Base-by-base conservation (phyloP, 2,888 invertebrate species). In the Parnassius mnemosyne region DNA sequence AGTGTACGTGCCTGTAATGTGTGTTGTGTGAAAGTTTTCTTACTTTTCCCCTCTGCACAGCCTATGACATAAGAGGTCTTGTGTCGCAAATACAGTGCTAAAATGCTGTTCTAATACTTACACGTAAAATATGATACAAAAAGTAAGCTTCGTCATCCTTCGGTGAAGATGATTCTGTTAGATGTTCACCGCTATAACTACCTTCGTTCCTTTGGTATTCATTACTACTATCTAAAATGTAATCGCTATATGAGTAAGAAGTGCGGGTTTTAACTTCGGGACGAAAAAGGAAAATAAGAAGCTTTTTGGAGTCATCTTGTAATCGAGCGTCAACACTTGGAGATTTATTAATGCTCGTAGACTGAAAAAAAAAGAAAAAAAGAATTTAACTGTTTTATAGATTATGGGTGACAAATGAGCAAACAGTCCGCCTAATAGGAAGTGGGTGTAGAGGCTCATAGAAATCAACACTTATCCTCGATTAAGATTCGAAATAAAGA, bases 51-150 rank as follows among this genome's bases (percentile, higher is more conserved):
- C 20, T 20, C 20, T 20, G 20, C 20, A 20, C 20, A 20, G 20
- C 20, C 2, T 20, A 20, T 2, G 20, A 20, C 3, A 20, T 20
- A 20, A 20, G 2, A 2, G 20, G 20, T 2, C 20, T 20, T 20
- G 20, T 20, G 20, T 20, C 20, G 2, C 2, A 34, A 34, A 34
- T 5, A 34, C 25, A 25, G 1, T 34, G 34, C 7, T 34, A 34
- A 7, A 34, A 34, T 34, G 7, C 5, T 47, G 47, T 5, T 12
- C 7, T 3, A n/a, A 46, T 9, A 49, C 49, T 64, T 67, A 73
- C 73, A 62, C 71, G 66, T 60, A 73, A 63, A 11, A 68, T 53
- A 58, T 71, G 67, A 53, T 71, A 72, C 9, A 73, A 49, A 25
- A 66, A 41, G 43, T 74, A 74, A 0, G 71, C 68, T 10, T 68